Percentiles rank a stretch among this genome's conserved stretches.
phyloP scores from a whole-genome alignment of 2,888 invertebrate genomes.

The Drosophila kambysellisi region DNA sequence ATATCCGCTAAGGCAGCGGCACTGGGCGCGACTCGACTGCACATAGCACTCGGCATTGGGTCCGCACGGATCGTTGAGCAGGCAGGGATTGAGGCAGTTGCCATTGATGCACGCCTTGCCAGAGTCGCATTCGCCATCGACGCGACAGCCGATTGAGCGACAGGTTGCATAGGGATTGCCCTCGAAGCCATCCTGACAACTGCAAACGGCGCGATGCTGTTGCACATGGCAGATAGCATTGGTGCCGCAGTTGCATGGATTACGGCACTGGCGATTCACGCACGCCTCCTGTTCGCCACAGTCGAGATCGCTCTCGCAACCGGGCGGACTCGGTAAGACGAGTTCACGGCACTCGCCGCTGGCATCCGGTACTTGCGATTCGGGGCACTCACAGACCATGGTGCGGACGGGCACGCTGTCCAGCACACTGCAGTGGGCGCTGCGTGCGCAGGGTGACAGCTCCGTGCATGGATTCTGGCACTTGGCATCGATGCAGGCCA shows the following conservation, averaged over 20 bases:
- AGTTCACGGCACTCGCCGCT: conserved; percentile 92
- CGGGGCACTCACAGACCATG: conserved; percentile 94
- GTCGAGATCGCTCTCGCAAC: conserved; percentile 92
- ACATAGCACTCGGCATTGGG: conserved; percentile 93
- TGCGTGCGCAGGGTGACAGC: conserved; percentile 91
- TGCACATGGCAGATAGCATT: conserved; percentile 93
- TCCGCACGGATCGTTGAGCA: conserved; percentile 92
- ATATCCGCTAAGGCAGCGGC: conserved; percentile 92
- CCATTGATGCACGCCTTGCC: conserved; percentile 94
- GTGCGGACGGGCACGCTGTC: conserved; percentile 94
- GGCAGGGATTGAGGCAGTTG: conserved; percentile 94
- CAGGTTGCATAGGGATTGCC: conserved; percentile 95
- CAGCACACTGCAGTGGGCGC: conserved; percentile 92
- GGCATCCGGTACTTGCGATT: conserved; percentile 92
- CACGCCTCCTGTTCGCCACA: conserved; percentile 93
- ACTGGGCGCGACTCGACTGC: conserved; percentile 90
- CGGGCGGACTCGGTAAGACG: conserved; percentile 89
- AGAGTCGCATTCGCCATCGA: conserved; percentile 93
- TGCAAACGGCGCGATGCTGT: conserved; percentile 94
- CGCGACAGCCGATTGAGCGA: conserved; percentile 92
- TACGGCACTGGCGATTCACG: conserved; percentile 93
- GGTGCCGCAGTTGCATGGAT: conserved; percentile 94
- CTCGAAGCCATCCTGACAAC: conserved; percentile 93
- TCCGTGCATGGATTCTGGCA: conserved; percentile 92
- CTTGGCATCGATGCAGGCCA: conserved; percentile 92